Evolutionary conservation across 1,140 invertebrate genomes (phyloP).

Genomic region (Conopomorpha cramerella): DNA sequence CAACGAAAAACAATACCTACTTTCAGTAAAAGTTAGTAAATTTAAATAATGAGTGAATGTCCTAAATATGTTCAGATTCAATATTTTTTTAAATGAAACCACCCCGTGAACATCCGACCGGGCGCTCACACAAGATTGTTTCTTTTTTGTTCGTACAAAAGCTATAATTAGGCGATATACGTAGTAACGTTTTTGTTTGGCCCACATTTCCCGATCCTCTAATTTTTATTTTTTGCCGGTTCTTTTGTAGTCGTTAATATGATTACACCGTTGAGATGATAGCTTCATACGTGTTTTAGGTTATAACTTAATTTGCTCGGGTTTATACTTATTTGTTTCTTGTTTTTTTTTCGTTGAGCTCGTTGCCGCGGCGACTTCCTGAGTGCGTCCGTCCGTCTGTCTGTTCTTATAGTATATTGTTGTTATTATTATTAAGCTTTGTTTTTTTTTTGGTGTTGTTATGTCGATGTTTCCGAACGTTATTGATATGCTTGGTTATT

Average conservation of each 20-base stretch:
- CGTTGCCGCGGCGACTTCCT: conserved; percentile 50
- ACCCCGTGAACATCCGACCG: conserved; percentile 33
- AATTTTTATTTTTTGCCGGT: conserved; percentile 56
- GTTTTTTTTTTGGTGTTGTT: too few species aligned
- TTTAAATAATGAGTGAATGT: too few species aligned
- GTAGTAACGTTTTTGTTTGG: conserved; percentile 60
- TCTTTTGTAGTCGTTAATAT: conserved; percentile 60
- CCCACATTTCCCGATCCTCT: conserved; percentile 58
- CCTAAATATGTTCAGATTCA: too few species aligned
- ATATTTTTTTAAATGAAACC: too few species aligned
- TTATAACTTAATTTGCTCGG: conserved; percentile 59
- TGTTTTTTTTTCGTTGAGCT: conserved; percentile 55
- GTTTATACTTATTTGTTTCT: conserved; percentile 58
- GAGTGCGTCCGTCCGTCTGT: conserved; percentile 43
- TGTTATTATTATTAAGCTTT: too few species aligned
- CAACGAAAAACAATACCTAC: too few species aligned
- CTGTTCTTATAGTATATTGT: too few species aligned
- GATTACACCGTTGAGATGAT: conserved; percentile 58
- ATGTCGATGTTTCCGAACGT: too few species aligned
- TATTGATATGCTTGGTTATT: too few species aligned
- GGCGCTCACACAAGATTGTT: conserved; percentile 60
- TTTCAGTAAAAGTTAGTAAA: too few species aligned
- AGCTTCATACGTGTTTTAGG: conserved; percentile 59
- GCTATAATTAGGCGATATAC: conserved; percentile 59
- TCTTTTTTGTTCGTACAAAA: conserved; percentile 55